Evolutionary conservation across 2,888 invertebrate species (phyloP).

Genomic region (Baccha elongata): DNA sequence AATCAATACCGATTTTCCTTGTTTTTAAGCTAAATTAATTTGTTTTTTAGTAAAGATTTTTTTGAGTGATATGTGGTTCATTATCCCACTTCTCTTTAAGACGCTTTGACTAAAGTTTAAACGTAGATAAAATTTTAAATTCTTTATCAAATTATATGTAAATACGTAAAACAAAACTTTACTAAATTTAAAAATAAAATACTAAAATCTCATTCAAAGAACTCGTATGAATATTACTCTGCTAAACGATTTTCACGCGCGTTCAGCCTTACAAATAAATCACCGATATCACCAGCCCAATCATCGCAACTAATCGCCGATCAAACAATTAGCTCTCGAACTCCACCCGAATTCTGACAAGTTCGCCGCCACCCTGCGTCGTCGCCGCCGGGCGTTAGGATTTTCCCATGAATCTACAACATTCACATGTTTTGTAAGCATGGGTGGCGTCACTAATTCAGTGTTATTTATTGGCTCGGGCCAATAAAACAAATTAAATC

Average conservation of each 20-base stretch:
- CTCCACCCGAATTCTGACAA: conserved; percentile 44
- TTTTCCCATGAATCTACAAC: neutral
- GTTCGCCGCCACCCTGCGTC: neutral
- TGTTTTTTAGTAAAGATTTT: no score
- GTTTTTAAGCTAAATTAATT: no score
- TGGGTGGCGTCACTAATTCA: conserved; percentile 67
- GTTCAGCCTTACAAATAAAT: conserved; percentile 56
- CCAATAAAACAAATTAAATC: conserved; percentile 70
- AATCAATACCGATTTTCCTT: no score
- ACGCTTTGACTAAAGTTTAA: no score
- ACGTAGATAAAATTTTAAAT: no score
- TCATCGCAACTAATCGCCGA: conserved; percentile 71
- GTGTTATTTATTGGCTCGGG: conserved; percentile 63
- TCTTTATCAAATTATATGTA: no score
- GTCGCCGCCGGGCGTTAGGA: neutral
- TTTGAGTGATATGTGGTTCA: no score
- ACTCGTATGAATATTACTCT: no score
- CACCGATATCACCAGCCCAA: conserved; percentile 60
- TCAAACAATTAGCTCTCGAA: conserved; percentile 70
- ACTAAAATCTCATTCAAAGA: no score
- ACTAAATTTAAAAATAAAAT: no score
- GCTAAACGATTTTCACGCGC: conserved; percentile 53
- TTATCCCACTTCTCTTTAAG: no score
- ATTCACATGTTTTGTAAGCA: conserved; percentile 38
- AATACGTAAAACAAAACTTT: no score